phyloP scores from a whole-genome alignment of 1,140 invertebrate genomes.

The Solenopsis invicta region DNA sequence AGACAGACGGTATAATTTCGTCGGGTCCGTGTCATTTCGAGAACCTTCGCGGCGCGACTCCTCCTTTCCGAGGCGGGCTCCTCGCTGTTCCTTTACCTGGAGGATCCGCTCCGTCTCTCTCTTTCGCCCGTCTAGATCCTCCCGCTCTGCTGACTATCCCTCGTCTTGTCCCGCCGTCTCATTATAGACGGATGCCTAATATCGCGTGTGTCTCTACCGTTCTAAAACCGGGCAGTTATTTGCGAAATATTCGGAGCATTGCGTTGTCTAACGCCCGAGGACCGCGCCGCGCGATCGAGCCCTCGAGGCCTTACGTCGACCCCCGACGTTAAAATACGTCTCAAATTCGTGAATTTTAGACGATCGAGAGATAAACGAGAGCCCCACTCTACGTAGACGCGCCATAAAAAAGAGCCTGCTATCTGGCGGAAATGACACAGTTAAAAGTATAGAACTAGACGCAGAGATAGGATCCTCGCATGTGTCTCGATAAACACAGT shows the following conservation, averaged over 20 bases:
- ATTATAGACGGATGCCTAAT: constrained; percentile 74
- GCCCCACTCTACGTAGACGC: not conserved
- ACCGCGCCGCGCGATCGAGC: constrained; percentile 36
- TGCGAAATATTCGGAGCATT: constrained; percentile 85
- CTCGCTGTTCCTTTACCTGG: constrained; percentile 51
- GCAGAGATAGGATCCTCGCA: not conserved
- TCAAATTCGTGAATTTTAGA: constrained; percentile 41
- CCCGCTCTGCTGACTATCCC: not conserved
- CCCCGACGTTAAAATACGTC: constrained; percentile 68
- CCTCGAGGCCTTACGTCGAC: constrained; percentile 61
- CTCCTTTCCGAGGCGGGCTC: constrained; percentile 57
- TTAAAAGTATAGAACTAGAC: constrained; percentile 22
- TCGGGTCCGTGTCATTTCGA: constrained; percentile 74
- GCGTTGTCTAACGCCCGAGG: constrained; percentile 72
- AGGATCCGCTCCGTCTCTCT: constrained; percentile 49
- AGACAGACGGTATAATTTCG: constrained; percentile 76
- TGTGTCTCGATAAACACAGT: not conserved
- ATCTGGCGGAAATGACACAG: not conserved
- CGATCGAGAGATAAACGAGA: not conserved
- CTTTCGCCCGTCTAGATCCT: constrained; percentile 50
- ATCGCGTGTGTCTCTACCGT: constrained; percentile 78
- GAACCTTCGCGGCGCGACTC: constrained; percentile 59
- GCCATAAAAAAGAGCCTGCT: not conserved
- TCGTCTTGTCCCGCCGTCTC: constrained; percentile 18
- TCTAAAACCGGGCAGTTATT: constrained; percentile 77